Evolutionary conservation across 2,113 vertebrate species (phyloP).

Genomic region (Hipposideros armiger): DNA sequence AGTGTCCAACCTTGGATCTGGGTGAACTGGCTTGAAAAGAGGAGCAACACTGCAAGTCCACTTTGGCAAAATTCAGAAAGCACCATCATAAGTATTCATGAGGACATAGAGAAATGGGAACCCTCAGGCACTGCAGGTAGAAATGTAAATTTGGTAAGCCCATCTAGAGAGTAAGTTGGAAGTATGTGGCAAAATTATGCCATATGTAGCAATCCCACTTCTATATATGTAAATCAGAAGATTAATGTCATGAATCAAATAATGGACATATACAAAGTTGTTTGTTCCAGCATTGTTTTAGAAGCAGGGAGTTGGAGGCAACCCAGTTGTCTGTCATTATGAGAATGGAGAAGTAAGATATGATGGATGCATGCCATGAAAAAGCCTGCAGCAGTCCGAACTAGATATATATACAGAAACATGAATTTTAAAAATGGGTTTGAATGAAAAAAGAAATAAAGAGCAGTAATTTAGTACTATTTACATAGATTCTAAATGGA

Average conservation of each 20-base stretch:
- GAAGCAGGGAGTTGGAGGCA: not conserved
- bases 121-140: not conserved
- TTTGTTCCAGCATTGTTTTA: not conserved
- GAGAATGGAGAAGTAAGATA: not conserved
- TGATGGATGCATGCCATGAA: not conserved
- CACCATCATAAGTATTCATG: not conserved
- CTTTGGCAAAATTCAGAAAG: constrained; percentile 17
- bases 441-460: constrained; percentile 12
- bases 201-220: not conserved
- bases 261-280: not conserved
- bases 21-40: not conserved
- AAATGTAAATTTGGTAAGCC: not conserved
- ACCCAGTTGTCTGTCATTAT: not conserved
- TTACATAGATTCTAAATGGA: not conserved
- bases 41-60: not conserved
- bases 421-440: not conserved
- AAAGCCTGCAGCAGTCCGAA: not conserved
- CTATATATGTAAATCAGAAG: not conserved
- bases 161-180: not conserved
- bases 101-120: not conserved
- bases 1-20: not conserved
- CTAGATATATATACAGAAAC: not conserved
- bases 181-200: constrained; percentile 32
- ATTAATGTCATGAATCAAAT: not conserved
- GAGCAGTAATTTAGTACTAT: not conserved